These are phyloP conservation scores for Polydrusus tereticollis DNA, from an alignment of 2,888 invertebrate genomes.

Conservation along the genomic window DNA sequence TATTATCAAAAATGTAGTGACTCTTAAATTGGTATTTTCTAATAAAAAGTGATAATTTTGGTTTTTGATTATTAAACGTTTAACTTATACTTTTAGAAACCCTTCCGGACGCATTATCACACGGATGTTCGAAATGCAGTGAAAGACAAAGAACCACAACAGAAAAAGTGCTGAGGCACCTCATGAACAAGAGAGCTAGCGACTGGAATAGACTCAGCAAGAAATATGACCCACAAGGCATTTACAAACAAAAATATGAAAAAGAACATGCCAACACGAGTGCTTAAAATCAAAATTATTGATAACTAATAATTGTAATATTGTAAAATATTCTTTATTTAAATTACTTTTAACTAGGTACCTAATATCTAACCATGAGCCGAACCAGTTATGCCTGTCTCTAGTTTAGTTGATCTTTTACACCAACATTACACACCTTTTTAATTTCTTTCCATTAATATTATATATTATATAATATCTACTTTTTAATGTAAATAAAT, in stretches of 20 bases:
- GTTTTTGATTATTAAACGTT: not conserved
- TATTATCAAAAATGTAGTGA: too few species aligned
- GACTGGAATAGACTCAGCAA: constrained; percentile 78
- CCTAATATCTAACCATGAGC: too few species aligned
- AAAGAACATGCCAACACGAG: constrained; percentile 46
- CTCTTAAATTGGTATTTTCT: too few species aligned
- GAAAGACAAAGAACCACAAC: constrained; percentile 76
- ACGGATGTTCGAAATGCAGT: constrained; percentile 78
- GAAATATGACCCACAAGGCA: constrained; percentile 80
- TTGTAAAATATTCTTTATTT: too few species aligned
- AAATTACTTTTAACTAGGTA: too few species aligned
- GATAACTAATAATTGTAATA: not conserved
- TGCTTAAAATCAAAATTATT: constrained; percentile 21
- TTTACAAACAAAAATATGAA: constrained; percentile 71
- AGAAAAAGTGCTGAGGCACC: constrained; percentile 76
- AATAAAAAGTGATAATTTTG: too few species aligned
- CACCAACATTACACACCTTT: too few species aligned
- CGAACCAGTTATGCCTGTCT: too few species aligned
- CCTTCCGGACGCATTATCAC: constrained; percentile 78
- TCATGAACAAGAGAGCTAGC: constrained; percentile 73
- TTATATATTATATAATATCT: too few species aligned
- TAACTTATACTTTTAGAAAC: constrained; percentile 69
- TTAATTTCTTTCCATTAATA: too few species aligned
- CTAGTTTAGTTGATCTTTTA: too few species aligned
- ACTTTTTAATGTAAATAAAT: too few species aligned